Percentiles rank a stretch among this genome's conserved stretches.
Conservation (phyloP, 2,888 invertebrate species). For the Meteorus cinctellus region DNA sequence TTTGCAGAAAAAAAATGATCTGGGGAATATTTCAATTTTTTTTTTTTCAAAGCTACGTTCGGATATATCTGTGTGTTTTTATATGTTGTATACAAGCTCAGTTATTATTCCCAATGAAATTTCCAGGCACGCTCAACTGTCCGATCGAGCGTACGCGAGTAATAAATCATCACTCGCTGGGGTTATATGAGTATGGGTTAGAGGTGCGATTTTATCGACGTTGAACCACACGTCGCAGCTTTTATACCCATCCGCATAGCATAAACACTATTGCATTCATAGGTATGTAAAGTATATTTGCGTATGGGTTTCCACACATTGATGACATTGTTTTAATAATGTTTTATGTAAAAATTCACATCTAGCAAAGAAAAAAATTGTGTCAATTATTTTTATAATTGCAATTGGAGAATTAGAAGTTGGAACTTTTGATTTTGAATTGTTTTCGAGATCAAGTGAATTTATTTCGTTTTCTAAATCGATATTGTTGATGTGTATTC, state of each 20-base stretch:
- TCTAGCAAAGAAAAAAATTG: conserved; percentile 13
- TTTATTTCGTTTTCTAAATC: too few relatives aligned
- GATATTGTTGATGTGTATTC: too few relatives aligned
- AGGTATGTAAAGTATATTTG: not conserved
- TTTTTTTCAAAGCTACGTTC: not conserved
- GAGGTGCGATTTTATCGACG: conserved; percentile 46
- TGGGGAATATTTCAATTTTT: conserved; percentile 17
- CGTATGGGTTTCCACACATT: conserved; percentile 10
- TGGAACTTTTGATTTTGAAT: not conserved
- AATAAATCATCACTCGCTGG: conserved; percentile 46
- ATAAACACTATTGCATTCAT: not conserved
- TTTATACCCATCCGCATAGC: conserved; percentile 28
- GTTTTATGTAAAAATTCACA: conserved; percentile 19
- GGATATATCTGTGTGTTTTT: not conserved
- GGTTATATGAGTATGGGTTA: conserved; percentile 39
- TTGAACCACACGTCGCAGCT: conserved; percentile 36
- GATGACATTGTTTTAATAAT: conserved; percentile 35
- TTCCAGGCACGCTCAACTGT: conserved; percentile 36
- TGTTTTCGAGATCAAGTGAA: not conserved
- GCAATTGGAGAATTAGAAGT: not conserved
- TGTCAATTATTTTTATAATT: not conserved
- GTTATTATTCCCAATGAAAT: conserved; percentile 43
- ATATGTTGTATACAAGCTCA: not conserved
- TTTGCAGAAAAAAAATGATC: not conserved
- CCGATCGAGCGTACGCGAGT: conserved; percentile 40